Evolutionary conservation across 2,797 vertebrate species (phyloP).

Genomic region (Benthosema pterotum): DNA sequence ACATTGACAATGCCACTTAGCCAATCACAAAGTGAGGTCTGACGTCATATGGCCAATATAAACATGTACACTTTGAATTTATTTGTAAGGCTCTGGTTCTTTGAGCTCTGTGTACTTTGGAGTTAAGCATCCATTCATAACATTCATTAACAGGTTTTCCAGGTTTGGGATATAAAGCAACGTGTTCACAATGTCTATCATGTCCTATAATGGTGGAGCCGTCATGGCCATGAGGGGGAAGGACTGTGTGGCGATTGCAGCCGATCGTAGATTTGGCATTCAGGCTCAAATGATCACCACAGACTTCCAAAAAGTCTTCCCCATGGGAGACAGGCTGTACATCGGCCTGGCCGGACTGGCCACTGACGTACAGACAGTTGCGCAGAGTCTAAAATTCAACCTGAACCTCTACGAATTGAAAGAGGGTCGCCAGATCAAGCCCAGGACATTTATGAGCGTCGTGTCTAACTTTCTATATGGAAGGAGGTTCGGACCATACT

Average conservation of each 20-base stretch:
- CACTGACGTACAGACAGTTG: conserved; percentile 97
- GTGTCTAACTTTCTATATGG: conserved; percentile 97
- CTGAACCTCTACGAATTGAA: conserved; percentile 97
- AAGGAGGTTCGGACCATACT: conserved; percentile 95
- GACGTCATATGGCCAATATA: too few relatives aligned
- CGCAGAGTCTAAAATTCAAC: conserved; percentile 95
- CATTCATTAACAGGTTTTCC: too few relatives aligned
- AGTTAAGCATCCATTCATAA: too few relatives aligned
- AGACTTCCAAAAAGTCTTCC: conserved; percentile 97
- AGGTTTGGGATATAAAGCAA: too few relatives aligned
- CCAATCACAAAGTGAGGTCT: too few relatives aligned
- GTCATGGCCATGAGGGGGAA: conserved; percentile 98
- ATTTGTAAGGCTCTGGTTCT: too few relatives aligned
- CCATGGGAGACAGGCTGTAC: conserved; percentile 92
- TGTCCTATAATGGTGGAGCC: conserved; percentile 98
- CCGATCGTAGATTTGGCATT: conserved; percentile 92
- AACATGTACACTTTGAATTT: too few relatives aligned
- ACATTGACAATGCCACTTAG: too few relatives aligned
- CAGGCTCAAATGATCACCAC: conserved; percentile 96
- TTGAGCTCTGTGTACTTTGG: too few relatives aligned
- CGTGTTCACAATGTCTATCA: conserved; percentile 83
- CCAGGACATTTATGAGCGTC: conserved; percentile 99
- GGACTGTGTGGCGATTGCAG: conserved; percentile 92
- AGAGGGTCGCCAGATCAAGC: conserved; percentile 97
- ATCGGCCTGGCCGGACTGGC: conserved; percentile 95